phyloP scores from a whole-genome alignment of 2,888 invertebrate genomes.

The Glyphotaelius pellucidus region DNA sequence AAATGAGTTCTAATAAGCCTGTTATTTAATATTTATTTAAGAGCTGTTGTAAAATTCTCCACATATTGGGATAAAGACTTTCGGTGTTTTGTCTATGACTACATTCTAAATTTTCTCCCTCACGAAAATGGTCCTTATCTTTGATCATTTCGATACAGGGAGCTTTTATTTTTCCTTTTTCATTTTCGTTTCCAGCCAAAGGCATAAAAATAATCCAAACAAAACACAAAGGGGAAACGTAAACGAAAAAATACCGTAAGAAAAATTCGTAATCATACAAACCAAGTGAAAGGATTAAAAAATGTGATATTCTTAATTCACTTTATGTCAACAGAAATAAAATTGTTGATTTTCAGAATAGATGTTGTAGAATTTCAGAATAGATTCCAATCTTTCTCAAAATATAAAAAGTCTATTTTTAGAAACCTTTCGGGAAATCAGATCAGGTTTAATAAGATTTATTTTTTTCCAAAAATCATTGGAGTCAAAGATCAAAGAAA shows the following conservation, averaged over 20 bases:
- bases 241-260: constrained; percentile 24
- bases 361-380: neutral
- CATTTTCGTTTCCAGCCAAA: constrained; percentile 22
- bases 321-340: neutral
- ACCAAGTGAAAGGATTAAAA: constrained; percentile 22
- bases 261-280: constrained; percentile 25
- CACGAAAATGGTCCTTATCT: constrained; percentile 22
- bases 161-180: constrained; percentile 25
- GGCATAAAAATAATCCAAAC: constrained; percentile 38
- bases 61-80: neutral
- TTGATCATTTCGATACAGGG: constrained; percentile 32
- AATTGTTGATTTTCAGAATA: neutral
- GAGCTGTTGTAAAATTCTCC: neutral
- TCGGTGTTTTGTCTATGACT: constrained; percentile 7
- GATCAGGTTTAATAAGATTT: neutral
- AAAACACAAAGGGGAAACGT: constrained; percentile 38
- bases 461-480: neutral
- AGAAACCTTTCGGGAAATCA: neutral
- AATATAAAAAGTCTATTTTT: neutral
- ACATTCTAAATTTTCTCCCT: constrained; percentile 7
- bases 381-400: neutral
- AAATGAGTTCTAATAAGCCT: neutral
- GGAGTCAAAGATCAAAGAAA: no score
- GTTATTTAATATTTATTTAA: neutral
- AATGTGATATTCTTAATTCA: constrained; percentile 14